Conservation (phyloP, 2,888 invertebrate species). For the Acanthosepion lycidas region DNA sequence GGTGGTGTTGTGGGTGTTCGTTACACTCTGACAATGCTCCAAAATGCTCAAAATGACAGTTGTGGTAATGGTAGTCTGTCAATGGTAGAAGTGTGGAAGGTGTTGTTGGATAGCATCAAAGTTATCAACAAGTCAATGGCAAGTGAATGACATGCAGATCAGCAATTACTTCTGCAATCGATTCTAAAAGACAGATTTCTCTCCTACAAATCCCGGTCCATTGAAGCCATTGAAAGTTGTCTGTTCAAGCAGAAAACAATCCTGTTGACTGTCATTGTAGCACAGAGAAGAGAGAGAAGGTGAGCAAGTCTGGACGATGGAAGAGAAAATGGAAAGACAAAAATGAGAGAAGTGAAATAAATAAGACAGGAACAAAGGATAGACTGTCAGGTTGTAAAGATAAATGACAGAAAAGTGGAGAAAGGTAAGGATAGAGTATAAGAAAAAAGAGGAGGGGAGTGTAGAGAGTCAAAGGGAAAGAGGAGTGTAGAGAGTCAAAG, state of each 20-base stretch:
- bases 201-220: not conserved
- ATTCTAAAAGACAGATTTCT: not conserved
- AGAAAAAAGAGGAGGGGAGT: no score
- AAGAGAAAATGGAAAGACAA: no score
- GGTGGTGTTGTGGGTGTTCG: not conserved
- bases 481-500: no score
- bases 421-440: not conserved
- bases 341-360: not conserved
- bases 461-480: no score
- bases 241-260: not conserved
- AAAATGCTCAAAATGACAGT: not conserved
- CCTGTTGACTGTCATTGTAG: not conserved
- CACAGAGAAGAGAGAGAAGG: not conserved
- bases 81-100: not conserved
- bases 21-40: not conserved
- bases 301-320: not conserved
- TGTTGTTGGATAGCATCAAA: conserved; percentile 23
- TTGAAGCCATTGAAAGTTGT: not conserved
- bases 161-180: conserved; percentile 22
- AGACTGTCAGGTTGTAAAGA: not conserved
- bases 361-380: not conserved
- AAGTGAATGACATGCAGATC: conserved; percentile 33
- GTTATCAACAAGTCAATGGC: not conserved
- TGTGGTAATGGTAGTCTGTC: not conserved
- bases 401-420: not conserved